Base-by-base conservation (phyloP, 1,140 invertebrate species). In the Ooceraea biroi region DNA sequence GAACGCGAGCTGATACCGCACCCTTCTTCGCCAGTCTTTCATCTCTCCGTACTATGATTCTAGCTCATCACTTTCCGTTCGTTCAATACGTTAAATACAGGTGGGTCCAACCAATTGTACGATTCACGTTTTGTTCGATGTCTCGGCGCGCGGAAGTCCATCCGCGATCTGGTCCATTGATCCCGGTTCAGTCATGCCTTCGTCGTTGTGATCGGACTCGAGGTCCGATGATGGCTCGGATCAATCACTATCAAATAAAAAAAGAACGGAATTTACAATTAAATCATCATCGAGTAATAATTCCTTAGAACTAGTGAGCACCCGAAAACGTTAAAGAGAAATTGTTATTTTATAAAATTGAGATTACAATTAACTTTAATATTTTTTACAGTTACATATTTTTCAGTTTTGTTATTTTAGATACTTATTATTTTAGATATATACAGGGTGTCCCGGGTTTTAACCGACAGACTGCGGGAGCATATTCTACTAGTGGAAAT, bases 231-330 rank as follows among this genome's bases (percentile, higher is more conserved):
- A 88, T 27, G 89, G 88, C 85, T 92, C 90, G 84, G 92, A 93
- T 94, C 93, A 94, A 88, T 94, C 93, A 87, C 93, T 94, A 68
- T 36, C 36, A 7, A 2, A 36, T 10, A 90, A 91, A 84, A 80
- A 77, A 2, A 85, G 3, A 85, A 63, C 46, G 12, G 50, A 11
- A 25, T 12, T 36, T 48, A 22, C 25, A 41, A 76, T 12, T 0
- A 48, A 36, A 76, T 36, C 36, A 7, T 7, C 2, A 36, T 7
- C 7, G 36, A 66, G 14, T 3, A 0, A 82, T 25, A 19, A 22
- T 19, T 50, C 25, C 82, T 60, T 19, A 19, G 7, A 7, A 14
- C 44, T 46, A 65, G 2, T n/a, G 17, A 10, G 8, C 41, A 60
- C 8, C 22, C n/a, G 11, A 7, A 3, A 27, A 52, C 1, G 22